Conservation (phyloP, 2,888 invertebrate species). For the Drosophila longiperda region DNA sequence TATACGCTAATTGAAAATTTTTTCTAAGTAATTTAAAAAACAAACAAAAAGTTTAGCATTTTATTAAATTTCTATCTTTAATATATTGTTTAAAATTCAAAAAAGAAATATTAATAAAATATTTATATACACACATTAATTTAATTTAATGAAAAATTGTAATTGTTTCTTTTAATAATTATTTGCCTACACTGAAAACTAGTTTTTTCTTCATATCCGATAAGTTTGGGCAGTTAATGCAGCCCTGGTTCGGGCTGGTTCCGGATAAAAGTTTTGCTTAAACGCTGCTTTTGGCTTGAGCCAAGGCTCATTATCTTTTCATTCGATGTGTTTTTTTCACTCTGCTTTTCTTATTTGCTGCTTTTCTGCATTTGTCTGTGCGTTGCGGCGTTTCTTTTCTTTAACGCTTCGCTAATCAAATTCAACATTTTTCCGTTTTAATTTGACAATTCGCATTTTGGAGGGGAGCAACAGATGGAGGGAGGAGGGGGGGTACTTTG, state of each 20-base stretch:
- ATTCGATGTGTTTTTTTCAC: conserved; percentile 22
- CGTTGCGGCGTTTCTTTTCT: conserved; percentile 58
- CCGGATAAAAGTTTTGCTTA: conserved; percentile 66
- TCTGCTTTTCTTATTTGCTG: conserved; percentile 2
- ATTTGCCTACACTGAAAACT: not conserved
- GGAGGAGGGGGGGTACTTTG: not conserved
- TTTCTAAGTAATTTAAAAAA: not conserved
- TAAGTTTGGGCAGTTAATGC: not conserved
- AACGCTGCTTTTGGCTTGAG: conserved; percentile 59
- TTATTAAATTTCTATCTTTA: fast-evolving
- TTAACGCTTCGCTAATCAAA: conserved; percentile 81
- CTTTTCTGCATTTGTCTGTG: conserved; percentile 35
- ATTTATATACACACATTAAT: not conserved
- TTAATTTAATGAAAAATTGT: not conserved
- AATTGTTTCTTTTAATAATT: not conserved
- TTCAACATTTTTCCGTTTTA: conserved; percentile 80
- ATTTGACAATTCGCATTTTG: conserved; percentile 78
- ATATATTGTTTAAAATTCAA: not conserved
- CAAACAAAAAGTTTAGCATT: not conserved
- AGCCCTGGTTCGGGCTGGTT: conserved; percentile 57
- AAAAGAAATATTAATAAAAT: too few relatives aligned
- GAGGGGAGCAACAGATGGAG: not conserved
- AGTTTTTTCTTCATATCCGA: not conserved
- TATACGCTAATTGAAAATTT: fast-evolving
- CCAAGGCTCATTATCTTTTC: conserved; percentile 74